These are phyloP conservation scores for Acrocera orbiculus DNA, from an alignment of 2,888 invertebrate genomes.

Conservation along the genomic window DNA sequence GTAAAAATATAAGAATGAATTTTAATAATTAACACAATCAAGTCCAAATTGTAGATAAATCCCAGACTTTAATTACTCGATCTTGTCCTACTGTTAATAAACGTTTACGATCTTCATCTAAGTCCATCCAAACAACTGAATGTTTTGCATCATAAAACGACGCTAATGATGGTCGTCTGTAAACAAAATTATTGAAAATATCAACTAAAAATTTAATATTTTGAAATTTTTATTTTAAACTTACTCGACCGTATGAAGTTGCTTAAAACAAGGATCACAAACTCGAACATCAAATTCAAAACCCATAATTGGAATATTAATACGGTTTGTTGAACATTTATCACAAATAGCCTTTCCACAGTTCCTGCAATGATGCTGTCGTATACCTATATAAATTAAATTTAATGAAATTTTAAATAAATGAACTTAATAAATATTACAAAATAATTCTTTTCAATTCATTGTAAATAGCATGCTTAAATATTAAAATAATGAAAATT, in stretches of 20 bases:
- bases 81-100: conserved; percentile 90
- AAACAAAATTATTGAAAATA: conserved; percentile 2
- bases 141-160: conserved; percentile 93
- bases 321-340: conserved; percentile 70
- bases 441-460: background rate
- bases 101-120: conserved; percentile 75
- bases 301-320: conserved; percentile 89
- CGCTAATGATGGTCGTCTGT: conserved; percentile 75
- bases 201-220: conserved; percentile 1
- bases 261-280: conserved; percentile 78
- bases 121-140: conserved; percentile 68
- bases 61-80: conserved; percentile 87
- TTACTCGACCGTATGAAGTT: conserved; percentile 72
- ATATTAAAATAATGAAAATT: too few species aligned
- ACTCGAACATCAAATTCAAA: conserved; percentile 96
- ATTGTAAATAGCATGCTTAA: too few species aligned
- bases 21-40: conserved; percentile 17
- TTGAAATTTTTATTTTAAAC: conserved; percentile 24
- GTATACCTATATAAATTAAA: conserved; percentile 32
- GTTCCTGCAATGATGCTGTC: conserved; percentile 80
- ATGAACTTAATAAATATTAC: too few species aligned
- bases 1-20: background rate
- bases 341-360: conserved; percentile 95
- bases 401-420: background rate
- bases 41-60: conserved; percentile 48